Evolutionary conservation across 2,113 vertebrate genomes (phyloP).

Genomic region (Arenaria interpres): DNA sequence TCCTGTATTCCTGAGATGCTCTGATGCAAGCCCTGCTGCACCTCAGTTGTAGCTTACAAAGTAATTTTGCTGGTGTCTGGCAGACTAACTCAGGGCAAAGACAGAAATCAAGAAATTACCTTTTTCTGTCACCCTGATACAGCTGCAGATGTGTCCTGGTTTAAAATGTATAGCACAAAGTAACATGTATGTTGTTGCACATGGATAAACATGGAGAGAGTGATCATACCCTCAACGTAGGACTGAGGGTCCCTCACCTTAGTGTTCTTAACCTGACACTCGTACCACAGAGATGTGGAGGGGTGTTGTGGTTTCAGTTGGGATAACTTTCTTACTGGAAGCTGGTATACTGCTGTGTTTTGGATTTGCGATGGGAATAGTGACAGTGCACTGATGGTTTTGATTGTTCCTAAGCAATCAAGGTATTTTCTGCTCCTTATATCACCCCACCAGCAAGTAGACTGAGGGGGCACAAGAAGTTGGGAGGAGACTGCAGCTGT

Average conservation of each 20-base stretch:
- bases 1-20: not conserved
- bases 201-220: not conserved
- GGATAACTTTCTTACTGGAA: not conserved
- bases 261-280: not conserved
- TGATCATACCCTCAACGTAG: not conserved
- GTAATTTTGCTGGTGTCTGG: not conserved
- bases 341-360: not conserved
- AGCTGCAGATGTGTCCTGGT: not conserved
- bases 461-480: not conserved
- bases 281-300: fast-evolving
- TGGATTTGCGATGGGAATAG: not conserved
- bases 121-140: not conserved
- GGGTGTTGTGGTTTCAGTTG: not conserved
- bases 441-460: not conserved
- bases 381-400: not conserved
- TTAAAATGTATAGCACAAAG: not conserved
- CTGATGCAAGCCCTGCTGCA: not conserved
- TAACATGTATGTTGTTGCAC: not conserved
- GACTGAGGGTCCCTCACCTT: not conserved
- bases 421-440: not conserved
- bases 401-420: not conserved
- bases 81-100: not conserved
- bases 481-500: not conserved
- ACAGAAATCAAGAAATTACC: not conserved
- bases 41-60: not conserved